These are phyloP conservation scores for Diplosoma virens DNA, from an alignment of 23 tunicate genomes.

Conservation along the genomic window DNA sequence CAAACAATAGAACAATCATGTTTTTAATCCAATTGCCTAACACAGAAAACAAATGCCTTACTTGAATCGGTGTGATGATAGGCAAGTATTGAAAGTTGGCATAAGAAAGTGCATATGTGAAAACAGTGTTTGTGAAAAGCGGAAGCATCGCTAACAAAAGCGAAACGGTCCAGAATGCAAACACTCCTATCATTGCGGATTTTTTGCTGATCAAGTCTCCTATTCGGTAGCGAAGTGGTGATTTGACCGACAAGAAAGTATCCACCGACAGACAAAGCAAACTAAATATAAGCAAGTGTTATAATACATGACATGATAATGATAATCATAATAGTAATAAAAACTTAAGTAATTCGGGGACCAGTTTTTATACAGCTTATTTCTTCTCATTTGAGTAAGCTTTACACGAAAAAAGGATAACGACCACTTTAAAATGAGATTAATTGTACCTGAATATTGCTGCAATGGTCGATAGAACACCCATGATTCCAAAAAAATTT, in stretches of 20 bases:
- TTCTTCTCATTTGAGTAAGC: no score
- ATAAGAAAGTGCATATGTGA: slow-evolving; percentile 44
- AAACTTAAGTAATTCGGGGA: no score
- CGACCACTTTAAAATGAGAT: no score
- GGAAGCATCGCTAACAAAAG: slow-evolving; percentile 52
- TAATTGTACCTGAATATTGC: slow-evolving; percentile 69
- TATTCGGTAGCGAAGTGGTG: slow-evolving; percentile 85
- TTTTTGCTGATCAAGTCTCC: slow-evolving; percentile 78
- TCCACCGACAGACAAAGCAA: slow-evolving; percentile 71
- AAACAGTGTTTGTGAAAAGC: slow-evolving; percentile 28
- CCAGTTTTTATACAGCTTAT: no score
- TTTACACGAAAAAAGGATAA: no score
- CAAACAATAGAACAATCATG: no score
- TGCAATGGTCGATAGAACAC: slow-evolving; percentile 46
- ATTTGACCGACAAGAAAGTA: slow-evolving; percentile 68
- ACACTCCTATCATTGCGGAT: slow-evolving; percentile 36
- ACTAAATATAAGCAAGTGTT: no score
- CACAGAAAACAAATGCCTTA: no score
- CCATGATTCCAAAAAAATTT: slow-evolving; percentile 40
- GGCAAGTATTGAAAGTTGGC: slow-evolving; percentile 59
- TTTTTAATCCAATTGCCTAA: no score
- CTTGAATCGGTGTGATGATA: slow-evolving; percentile 50
- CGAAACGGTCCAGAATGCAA: slow-evolving; percentile 49
- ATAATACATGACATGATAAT: no score
- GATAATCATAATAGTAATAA: no score